Evolutionary conservation across 2,888 invertebrate species (phyloP), one percentile per base, ranked within the genome.

Genomic region (Andrena dorsata): DNA sequence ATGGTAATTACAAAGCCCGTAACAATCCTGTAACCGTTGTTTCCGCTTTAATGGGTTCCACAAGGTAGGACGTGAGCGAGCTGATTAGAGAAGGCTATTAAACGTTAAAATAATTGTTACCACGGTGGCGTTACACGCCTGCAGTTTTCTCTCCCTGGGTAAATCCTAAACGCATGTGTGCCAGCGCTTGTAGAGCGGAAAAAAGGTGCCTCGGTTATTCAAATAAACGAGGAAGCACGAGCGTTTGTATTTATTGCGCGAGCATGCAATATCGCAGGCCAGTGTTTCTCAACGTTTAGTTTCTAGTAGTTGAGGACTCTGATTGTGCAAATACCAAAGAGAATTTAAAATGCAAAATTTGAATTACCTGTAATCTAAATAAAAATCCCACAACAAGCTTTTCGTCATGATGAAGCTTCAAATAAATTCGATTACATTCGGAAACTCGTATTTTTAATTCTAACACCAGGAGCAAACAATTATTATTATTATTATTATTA

Each of bases 161-260:
- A 23, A 53, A 61, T 65, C 13, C 23, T 65, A 66, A 61, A 49
- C 47, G 56, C 10, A 80, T 80, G 77, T 71, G 61, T 80, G 80
- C 32, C 80, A 71, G 28, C 61, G 77, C 53, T 80, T 80, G 32
- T 80, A 71, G 77, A 80, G 80, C 80, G 80, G 71, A 77, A 77
- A 76, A 66, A 66, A 35, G 47, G 61, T 32, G 71, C 47, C 77
- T 61, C 47, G 77, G 32, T 69, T 75, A 56, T 63, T 75, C 41
- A 51, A 73, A 74, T 53, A 23, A 56, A 75, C 61, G 30, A 65
- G 58, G 32, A 68, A 20, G 61, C 68, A 68, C 41, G 16, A 6
- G 28, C 16, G 35, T 20, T 5, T 58, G 16, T 20, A 32, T 51
- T 41, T 30, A 53, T 53, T 51, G 20, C 6, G 51, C 51, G 53